Base-by-base conservation (phyloP, 2,797 vertebrate genomes). In the Sciaenops ocellatus region DNA sequence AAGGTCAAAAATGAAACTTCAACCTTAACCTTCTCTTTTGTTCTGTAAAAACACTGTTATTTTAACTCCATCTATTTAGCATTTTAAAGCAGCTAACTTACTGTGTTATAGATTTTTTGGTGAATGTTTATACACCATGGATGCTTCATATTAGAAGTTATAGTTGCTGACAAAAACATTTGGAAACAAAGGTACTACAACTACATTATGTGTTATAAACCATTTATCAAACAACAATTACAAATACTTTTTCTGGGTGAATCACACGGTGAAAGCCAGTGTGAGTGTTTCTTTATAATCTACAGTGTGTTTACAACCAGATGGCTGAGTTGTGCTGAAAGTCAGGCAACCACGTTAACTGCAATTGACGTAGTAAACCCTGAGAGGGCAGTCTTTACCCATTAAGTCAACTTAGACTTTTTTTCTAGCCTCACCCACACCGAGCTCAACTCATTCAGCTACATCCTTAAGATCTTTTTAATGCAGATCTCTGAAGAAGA, bases 311-410 rank as follows among this genome's bases (percentile, higher is more conserved):
- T 12, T 0, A 16, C 22, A 68, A 5, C 12, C 30, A 52, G 56
- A 7, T 48, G 54, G 38, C 24, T 70, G n/a, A 54, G 12, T 17
- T 48, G 50, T 57, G 65, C 13, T 41, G 3, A 59, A 16, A 76
- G 64, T 79, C 46, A 67, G 46, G 24, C 44, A 54, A 63, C 44
- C 59, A 48, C 7, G 42, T 80, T 77, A 83, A 67, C 51, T 92
- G 91, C 82, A 92, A 55, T 90, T 84, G 57, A 69, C 34, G 22
- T 34, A 42, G 76, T 82, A 42, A 80, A 89, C 91, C 94, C 80
- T 89, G 85, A 92, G 93, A 91, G 91, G 93, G 92, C 94, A 93
- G 86, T 94, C 85, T 90, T 90, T 84, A 89, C 83, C 85, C 91
- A 89, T 47, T 28, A 69, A 87, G 82, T 77, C 73, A 78, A 67